These are phyloP conservation scores for Phallusia fumigata DNA, from an alignment of 23 tunicate genomes.

Conservation along the genomic window DNA sequence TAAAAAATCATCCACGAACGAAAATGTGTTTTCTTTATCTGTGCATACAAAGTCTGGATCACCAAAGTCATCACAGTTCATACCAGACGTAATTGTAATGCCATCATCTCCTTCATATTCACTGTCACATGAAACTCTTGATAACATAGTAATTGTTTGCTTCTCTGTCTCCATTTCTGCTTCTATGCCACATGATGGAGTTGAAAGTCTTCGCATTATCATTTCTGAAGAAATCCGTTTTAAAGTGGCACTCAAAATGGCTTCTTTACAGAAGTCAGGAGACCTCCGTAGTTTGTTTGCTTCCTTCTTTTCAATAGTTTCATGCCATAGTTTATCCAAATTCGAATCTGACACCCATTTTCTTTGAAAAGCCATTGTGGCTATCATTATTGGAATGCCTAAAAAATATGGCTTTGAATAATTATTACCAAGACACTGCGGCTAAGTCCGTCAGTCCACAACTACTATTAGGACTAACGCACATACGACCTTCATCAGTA, in stretches of 20 bases:
- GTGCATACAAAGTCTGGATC: not conserved
- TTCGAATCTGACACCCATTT: slow-evolving; percentile 94
- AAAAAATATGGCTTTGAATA: not conserved
- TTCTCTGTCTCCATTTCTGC: not conserved
- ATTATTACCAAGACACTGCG: not conserved
- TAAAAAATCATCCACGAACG: slow-evolving; percentile 1
- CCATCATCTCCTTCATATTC: slow-evolving; percentile 29
- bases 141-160: not conserved
- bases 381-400: slow-evolving; percentile 35
- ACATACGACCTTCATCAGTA: no score
- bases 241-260: slow-evolving; percentile 83
- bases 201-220: slow-evolving; percentile 41
- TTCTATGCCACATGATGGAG: slow-evolving; percentile 10
- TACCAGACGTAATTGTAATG: not conserved
- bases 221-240: slow-evolving; percentile 82
- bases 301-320: slow-evolving; percentile 88
- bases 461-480: no score
- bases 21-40: slow-evolving; percentile 3
- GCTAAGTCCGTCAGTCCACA: no score
- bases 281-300: slow-evolving; percentile 86
- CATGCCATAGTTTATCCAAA: slow-evolving; percentile 81
- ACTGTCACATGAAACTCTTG: slow-evolving; percentile 4
- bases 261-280: slow-evolving; percentile 94
- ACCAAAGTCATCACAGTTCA: slow-evolving; percentile 27
- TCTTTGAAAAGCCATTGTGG: slow-evolving; percentile 80